Conservation (phyloP, 2,113 vertebrate species). For the Hemibagrus wyckioides region DNA sequence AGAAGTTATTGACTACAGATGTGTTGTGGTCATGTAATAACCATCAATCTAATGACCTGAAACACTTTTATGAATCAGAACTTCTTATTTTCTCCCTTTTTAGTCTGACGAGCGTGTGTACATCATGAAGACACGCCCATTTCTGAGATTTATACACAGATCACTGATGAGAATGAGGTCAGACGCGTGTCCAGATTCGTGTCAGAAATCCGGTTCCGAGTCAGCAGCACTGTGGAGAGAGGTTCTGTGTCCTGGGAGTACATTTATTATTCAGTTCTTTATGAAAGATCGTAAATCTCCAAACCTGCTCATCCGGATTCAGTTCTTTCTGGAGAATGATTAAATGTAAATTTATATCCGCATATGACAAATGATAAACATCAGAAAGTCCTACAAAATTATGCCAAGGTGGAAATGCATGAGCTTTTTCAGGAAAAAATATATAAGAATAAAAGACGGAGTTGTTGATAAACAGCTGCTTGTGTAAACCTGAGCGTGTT, state of each 20-base stretch:
- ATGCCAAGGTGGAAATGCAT: not conserved
- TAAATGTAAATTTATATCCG: not conserved
- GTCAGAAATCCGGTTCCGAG: not conserved
- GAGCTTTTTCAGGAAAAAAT: not conserved
- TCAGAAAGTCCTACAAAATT: not conserved
- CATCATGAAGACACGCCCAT: not conserved
- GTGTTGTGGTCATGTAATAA: not conserved
- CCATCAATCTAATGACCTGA: not conserved
- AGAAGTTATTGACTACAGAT: not conserved
- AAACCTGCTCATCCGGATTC: not conserved
- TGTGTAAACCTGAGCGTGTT: not conserved
- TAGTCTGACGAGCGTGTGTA: not conserved
- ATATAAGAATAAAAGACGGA: not conserved
- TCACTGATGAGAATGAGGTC: not conserved
- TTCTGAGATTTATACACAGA: not conserved
- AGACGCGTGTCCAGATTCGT: not conserved
- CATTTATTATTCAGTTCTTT: not conserved
- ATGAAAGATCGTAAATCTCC: not conserved
- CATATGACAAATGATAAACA: not conserved
- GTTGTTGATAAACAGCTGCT: not conserved
- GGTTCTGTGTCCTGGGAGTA: not conserved
- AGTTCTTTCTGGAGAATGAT: not conserved
- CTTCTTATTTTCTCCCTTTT: not conserved
- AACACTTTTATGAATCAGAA: too few relatives aligned
- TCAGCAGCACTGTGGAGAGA: too few relatives aligned